phyloP scores from a whole-genome alignment of 2,888 invertebrate genomes.

The Calameuta pallipes region DNA sequence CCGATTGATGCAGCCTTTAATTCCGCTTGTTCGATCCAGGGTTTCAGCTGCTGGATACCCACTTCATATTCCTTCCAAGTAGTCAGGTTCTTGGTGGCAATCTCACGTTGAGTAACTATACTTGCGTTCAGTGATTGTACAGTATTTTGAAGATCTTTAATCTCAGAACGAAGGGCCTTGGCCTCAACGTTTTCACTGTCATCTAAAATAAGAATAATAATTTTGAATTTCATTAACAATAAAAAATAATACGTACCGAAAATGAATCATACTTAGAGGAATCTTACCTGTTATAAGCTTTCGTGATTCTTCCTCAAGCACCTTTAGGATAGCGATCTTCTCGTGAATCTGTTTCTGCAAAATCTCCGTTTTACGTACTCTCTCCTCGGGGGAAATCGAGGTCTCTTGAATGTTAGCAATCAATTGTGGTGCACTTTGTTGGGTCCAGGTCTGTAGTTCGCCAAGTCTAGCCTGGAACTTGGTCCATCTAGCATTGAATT shows the following conservation, averaged over 20 bases:
- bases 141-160: conserved; percentile 79
- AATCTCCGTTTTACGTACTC: conserved; percentile 79
- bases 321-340: conserved; percentile 79
- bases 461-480: conserved; percentile 81
- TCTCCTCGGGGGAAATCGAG: conserved; percentile 85
- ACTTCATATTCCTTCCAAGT: conserved; percentile 89
- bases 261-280: not conserved
- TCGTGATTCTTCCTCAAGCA: conserved; percentile 80
- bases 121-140: conserved; percentile 81
- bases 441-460: conserved; percentile 84
- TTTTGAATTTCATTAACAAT: not conserved
- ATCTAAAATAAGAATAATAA: conserved; percentile 50
- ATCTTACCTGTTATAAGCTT: conserved; percentile 72
- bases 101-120: conserved; percentile 80
- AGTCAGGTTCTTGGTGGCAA: conserved; percentile 81
- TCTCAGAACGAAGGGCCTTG: conserved; percentile 79
- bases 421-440: conserved; percentile 80
- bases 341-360: conserved; percentile 82
- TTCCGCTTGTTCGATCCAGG: conserved; percentile 91
- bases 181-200: conserved; percentile 79
- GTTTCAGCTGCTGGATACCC: conserved; percentile 82
- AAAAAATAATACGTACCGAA: not conserved
- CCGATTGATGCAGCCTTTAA: conserved; percentile 78
- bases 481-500: conserved; percentile 85
- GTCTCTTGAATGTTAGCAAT: conserved; percentile 81